Evolutionary conservation across 1,140 invertebrate genomes (phyloP), one percentile per base, ranked within the genome.

Genomic region (Penaeus chinensis): DNA sequence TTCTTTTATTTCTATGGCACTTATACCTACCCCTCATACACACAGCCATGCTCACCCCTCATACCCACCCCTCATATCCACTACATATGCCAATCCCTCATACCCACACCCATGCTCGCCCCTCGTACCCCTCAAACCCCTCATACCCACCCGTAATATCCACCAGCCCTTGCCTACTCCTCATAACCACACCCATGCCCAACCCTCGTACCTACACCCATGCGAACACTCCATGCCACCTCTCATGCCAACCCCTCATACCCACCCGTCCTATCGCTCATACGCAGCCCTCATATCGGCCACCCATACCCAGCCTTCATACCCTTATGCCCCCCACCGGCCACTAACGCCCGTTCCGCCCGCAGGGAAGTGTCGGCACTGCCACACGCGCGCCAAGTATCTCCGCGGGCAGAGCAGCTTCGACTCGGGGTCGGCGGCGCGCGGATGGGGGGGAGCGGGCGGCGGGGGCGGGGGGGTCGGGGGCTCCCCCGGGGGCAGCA

Each of bases 321-420:
- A 2, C 54, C 54, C 54, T 16, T 2, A 54, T 54, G 54, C 54
- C 54, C 54, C 0, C 54, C 54, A 54, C 7, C 10, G 11, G 11
- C 54, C 54, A 74, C 27, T 19, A 24, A 37, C 24, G 19, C 42
- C 71, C 27, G 42, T 8, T 47, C 32, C 10, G 11, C 69, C 16
- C 63, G 19, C 89, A 90, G 89, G 89, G 32, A 89, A 88, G 85
- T 90, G 89, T 37, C 85, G 87, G 0, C 84, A 89, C 62, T 90
- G 89, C 74, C 87, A 90, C 81, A 90, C 89, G 16, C 47, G 89
- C 37, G 87, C 89, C 27, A 90, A 90, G 60, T 90, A 88, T 66
- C 61, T 89, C 4, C 27, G 87, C 1, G 84, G 85, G 0, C 89
- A 89, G 66, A 88, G 86, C 74, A 89, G 89, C 84, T 89, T 90